Base-by-base conservation (phyloP, 2,113 vertebrate species). In the Tachysurus fulvidraco region DNA sequence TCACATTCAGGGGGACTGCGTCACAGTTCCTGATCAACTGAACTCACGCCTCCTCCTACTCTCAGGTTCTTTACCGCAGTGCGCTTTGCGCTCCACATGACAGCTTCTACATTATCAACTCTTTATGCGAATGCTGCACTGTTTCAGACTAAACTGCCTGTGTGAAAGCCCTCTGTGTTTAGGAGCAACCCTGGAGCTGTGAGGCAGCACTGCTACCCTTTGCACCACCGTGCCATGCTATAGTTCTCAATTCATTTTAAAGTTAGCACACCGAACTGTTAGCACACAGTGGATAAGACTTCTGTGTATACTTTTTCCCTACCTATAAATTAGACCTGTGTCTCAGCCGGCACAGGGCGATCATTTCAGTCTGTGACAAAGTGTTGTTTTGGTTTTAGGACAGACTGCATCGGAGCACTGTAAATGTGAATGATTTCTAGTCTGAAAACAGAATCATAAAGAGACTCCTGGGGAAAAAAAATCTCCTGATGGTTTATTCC, bases 381-480 rank as follows among this genome's bases (percentile, higher is more conserved):
- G 8, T 46, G 55, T 81, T 23, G 44, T 82, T 30, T 55, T 57
- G 52, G n/a, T 57, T 79, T 57, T 79, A 81, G 55, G 30, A 60
- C 30, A 60, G 28, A 79, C 28, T 30, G 14, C 44, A 83, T 30
- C 30, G 23, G 62, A 83, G 64, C n/a, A 25, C 64, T 69, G 50
- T 80, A 44, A 57, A 80, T 80, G 30, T 86, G 30, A 86, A 79
- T 36, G 28, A 77, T 85, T 44, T 21, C 57, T 52, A 2, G 28
- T n/a, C 50, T 55, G 67, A 76, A 59, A 76, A 50, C 16, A 52
- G 17, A 85, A 79, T 85, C 83, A 76, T 59, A 64, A 79, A 60
- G 73, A 36, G 30, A 30, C 77, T 36, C 55, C 54, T 74, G 10
- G 55, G 62, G n/a, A n/a, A n/a, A 57, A 55, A 36, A 54, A 74